Evolutionary conservation across 2,113 vertebrate genomes (phyloP), one percentile per base, ranked within the genome.

Genomic region (Pomatorhinus ruficollis): DNA sequence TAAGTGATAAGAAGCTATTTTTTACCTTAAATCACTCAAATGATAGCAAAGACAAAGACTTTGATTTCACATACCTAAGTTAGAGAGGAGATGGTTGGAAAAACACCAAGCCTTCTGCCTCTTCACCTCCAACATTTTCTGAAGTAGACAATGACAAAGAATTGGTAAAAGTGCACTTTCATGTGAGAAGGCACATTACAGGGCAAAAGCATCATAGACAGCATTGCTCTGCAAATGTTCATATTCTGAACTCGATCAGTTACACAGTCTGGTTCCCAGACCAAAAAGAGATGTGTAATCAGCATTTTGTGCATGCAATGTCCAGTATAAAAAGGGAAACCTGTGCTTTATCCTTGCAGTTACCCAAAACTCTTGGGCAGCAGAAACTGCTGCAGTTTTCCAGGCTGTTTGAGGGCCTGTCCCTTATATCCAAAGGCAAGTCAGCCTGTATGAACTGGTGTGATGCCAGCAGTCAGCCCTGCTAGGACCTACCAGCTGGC

Each of bases 1-100:
- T 52, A 82, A 84, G 20, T 42, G 92, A 91, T 71, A 90, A 93
- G 75, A 64, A 37, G 56, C 17, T 89, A 18, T 16, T 78, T 83
- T 79, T 89, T 63, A 6, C 44, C 89, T 59, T 63, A 94, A 66
- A 81, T 80, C 54, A 56, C 33, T 33, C 47, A 37, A 87, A 68
- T 24, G 52, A 70, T 23, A 75, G 31, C 16, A 3, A 56, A 85
- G 7, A 70, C 15, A 80, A 88, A 92, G 37, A 33, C 27, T 54
- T 49, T 28, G 30, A 72, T 85, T 77, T 60, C 39, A 50, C 15
- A 6, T 30, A 54, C 3, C 23, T 74, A 31, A 54, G 47, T 49
- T 47, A 18, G 3, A 85, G 24, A 37, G 30, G 44, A 53, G 45
- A 47, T 7, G 35, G 22, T 0, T 47, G 35, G 33, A 69, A 2